phyloP scores from a whole-genome alignment of 2,888 invertebrate genomes.

The Plebejus argus region DNA sequence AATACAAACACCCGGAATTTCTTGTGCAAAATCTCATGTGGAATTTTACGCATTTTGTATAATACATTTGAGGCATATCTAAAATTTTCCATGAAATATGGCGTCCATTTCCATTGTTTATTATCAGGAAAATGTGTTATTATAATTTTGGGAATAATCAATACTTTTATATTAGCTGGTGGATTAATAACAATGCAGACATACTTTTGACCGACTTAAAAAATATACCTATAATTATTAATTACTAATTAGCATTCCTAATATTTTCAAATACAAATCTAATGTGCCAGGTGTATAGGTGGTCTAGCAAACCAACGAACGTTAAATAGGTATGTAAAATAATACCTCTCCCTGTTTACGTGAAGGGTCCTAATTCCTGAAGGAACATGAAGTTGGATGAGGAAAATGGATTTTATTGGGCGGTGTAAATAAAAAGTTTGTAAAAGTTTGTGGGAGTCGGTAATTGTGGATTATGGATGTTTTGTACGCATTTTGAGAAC shows the following conservation, averaged over 20 bases:
- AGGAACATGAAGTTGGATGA: background rate
- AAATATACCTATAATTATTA: no score
- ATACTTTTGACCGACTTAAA: no score
- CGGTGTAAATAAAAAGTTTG: conserved; percentile 11
- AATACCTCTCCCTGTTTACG: background rate
- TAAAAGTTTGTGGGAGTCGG: background rate
- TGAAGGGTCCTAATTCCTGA: background rate
- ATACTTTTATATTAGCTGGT: no score
- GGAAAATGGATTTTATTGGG: conserved; percentile 3
- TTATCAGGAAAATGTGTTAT: no score
- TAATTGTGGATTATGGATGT: background rate
- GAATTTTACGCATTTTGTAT: background rate
- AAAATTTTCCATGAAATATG: background rate
- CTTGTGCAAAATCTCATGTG: background rate
- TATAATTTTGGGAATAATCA: no score
- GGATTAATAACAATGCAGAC: no score
- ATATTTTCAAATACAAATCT: no score
- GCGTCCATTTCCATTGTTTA: background rate
- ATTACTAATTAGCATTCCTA: no score
- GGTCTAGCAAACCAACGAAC: no score
- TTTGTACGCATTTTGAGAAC: background rate
- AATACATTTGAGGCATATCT: background rate
- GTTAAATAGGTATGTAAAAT: background rate
- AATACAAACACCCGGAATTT: conserved; percentile 1
- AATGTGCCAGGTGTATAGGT: no score